phyloP scores from a whole-genome alignment of 2,797 vertebrate species.

The Adrianichthys oophorus region DNA sequence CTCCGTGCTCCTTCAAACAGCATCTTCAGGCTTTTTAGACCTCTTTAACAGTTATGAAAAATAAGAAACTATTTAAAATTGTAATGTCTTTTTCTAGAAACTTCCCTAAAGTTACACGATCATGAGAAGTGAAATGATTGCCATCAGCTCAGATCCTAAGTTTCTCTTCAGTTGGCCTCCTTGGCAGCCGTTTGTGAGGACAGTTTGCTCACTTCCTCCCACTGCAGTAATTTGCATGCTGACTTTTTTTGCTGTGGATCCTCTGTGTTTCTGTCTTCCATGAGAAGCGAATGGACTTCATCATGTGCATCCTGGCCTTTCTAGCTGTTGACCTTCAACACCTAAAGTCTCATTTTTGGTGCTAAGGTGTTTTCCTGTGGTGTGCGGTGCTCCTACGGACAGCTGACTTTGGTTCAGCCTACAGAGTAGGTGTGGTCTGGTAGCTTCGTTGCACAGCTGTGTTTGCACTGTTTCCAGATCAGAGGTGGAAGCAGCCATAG shows the following conservation, averaged over 20 bases:
- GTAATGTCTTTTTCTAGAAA: too few species aligned
- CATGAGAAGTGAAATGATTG: too few species aligned
- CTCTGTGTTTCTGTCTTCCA: neutral
- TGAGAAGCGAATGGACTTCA: too few species aligned
- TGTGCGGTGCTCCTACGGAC: neutral
- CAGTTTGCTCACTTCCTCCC: conserved; percentile 42
- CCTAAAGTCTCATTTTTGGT: neutral
- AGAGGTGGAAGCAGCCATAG: conserved; percentile 31
- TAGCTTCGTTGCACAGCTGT: conserved; percentile 37
- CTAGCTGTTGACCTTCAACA: neutral
- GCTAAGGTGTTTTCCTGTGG: neutral
- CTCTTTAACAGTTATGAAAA: too few species aligned
- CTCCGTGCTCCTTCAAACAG: conserved; percentile 77
- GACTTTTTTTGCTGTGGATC: conserved; percentile 34
- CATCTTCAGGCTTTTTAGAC: too few species aligned
- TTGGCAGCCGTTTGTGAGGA: conserved; percentile 21
- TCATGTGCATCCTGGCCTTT: too few species aligned
- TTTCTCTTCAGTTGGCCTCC: conserved; percentile 14
- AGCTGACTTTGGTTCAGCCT: conserved; percentile 56
- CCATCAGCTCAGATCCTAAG: too few species aligned
- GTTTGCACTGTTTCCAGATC: conserved; percentile 60
- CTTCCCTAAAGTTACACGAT: too few species aligned
- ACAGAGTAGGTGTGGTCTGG: conserved; percentile 69
- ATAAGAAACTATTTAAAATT: too few species aligned
- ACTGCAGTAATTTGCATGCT: conserved; percentile 75